These are phyloP conservation scores for Sitta carolinensis DNA, from an alignment of 2,797 vertebrate species.

Conservation along the genomic window DNA sequence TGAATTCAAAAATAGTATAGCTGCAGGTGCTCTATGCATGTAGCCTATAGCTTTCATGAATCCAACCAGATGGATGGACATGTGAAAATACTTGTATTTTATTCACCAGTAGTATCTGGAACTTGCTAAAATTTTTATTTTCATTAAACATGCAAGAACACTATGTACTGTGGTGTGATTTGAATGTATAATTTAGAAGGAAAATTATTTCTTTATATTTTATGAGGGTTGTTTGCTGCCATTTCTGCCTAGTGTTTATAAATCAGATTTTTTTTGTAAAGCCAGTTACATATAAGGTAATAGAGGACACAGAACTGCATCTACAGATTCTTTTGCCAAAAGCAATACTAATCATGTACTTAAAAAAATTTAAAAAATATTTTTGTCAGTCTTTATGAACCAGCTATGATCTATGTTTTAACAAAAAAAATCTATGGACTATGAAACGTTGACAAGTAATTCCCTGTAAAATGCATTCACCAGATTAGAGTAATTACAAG, in stretches of 20 bases:
- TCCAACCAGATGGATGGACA: neutral
- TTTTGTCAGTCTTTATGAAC: neutral
- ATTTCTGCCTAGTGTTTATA: neutral
- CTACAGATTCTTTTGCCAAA: neutral
- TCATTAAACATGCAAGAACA: conserved; percentile 55
- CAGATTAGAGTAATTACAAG: neutral
- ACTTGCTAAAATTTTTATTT: conserved; percentile 55
- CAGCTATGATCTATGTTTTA: neutral
- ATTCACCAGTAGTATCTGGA: conserved; percentile 21
- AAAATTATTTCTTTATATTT: neutral
- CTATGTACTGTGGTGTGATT: conserved; percentile 20
- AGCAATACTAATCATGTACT: neutral
- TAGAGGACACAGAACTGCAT: neutral
- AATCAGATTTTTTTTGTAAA: neutral
- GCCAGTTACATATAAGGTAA: neutral
- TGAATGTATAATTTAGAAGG: conserved; percentile 31
- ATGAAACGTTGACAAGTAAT: neutral
- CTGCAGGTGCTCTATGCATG: neutral
- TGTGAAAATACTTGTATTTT: conserved; percentile 32
- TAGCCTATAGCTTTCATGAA: neutral
- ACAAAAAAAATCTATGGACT: neutral
- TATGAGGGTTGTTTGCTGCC: neutral
- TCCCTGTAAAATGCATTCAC: neutral
- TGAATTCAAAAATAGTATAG: neutral
- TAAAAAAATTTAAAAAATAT: neutral